Evolutionary conservation across 2,797 vertebrate genomes (phyloP), one percentile per base, ranked within the genome.

Genomic region (Lepus oiostolus): DNA sequence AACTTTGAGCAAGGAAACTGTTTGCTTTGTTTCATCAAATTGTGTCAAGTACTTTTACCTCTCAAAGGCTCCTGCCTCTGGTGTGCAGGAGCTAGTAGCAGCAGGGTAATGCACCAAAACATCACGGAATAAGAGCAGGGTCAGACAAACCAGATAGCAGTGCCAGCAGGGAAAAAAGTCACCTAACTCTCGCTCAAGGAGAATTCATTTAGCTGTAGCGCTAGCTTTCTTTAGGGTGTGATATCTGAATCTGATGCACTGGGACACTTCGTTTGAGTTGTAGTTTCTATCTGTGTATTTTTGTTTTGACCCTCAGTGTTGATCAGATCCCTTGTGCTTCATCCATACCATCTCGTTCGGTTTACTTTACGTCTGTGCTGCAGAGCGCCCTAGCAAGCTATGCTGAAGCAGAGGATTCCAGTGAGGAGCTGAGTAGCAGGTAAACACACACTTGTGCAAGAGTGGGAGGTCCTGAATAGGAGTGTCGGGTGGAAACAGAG

Each of bases 11-110:
- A 93, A 84, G 63, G 42, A 8, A 87, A 47, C 6, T 32, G 50
- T 93, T 93, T 91, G 50, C 81, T 91, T 96, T 94, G n/a, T 92
- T 81, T 92, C 94, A 70, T 90, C 87, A 92, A 94, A 93, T 65
- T 75, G 52, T 91, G 35, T 95, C 50, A 80, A 94, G 76, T 74
- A 52, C 58, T 75, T 90, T 93, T 74, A 54, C 80, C 93, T 94
- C 67, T 82, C 83, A 42, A 88, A 93, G 71, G 7, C 90, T 77
- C 92, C 30, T 77, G 4, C 63, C 80, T 85, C 76, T 72, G n/a
- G 54, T 16, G 72, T 38, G 38, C 24, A 63, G 76, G 77, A 97
- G 88, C 89, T 19, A 26, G 90, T 11, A 75, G 86, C 88, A 94
- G 86, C 88, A 95, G 89, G 87, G 63, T 58, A 92, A 84, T 77